phyloP scores from a whole-genome alignment of 2,888 invertebrate species.

The Esperia sulphurella region DNA sequence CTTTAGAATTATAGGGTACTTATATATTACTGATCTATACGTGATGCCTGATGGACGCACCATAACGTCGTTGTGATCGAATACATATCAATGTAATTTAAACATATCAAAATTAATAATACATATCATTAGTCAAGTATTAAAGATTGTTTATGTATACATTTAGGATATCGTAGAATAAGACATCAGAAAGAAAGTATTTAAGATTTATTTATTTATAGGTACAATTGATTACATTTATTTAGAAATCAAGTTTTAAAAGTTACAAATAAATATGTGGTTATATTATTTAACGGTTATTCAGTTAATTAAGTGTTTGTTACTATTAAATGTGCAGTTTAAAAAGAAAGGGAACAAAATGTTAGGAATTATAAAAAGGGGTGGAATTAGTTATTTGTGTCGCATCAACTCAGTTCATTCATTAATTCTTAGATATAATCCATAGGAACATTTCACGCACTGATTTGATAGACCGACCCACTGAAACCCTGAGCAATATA shows the following conservation, averaged over 20 bases:
- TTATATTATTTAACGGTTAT: conserved; percentile 16
- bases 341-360: conserved; percentile 36
- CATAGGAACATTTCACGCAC: conserved; percentile 39
- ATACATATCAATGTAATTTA: conserved; percentile 53
- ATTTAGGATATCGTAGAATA: conserved; percentile 53
- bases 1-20: not conserved
- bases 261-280: conserved; percentile 16
- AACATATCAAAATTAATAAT: conserved; percentile 45
- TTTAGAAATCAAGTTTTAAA: conserved; percentile 13
- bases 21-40: not conserved
- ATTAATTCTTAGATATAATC: not conserved
- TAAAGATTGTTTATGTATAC: conserved; percentile 70
- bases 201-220: conserved; percentile 29
- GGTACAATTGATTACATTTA: conserved; percentile 16
- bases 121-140: conserved; percentile 68
- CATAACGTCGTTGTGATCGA: conserved; percentile 61
- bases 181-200: conserved; percentile 40
- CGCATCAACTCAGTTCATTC: not conserved
- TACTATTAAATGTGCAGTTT: conserved; percentile 25
- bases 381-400: not conserved
- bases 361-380: conserved; percentile 11
- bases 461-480: conserved; percentile 70
- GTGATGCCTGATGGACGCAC: conserved; percentile 3
- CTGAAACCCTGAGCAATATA: conserved; percentile 76
- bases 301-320: not conserved